Evolutionary conservation across 2,888 invertebrate species (phyloP), one percentile per base, ranked within the genome.

Genomic region (Scaptomyza tumidula): DNA sequence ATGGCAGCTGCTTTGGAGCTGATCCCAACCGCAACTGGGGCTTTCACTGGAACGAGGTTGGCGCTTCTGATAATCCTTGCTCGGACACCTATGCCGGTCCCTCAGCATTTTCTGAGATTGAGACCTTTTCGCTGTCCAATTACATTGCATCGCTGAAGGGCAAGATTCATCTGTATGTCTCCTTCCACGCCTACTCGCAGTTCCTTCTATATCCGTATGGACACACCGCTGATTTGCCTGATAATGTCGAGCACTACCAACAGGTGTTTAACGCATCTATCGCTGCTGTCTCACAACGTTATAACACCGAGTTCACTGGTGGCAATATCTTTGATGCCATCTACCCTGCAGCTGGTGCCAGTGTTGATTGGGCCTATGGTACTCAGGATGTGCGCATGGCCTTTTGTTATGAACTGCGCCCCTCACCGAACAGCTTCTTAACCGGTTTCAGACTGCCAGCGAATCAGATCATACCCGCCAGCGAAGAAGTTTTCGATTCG

Each of bases 1-100:
- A 93, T 37, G 93, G 91, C 10, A 70, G 50, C 11, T 94, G 95
- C 75, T 90, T 91, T 64, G 97, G 97, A 5, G 94, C 94, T 0
- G 97, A 97, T 91, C 94, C 95, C 0, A 97, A 97, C 89, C 93
- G 97, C 67, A 97, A 97, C 90, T 97, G 95, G 95, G 95, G 93
- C 68, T 94, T 93, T 86, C 94, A 94, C 72, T 96, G 95, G 95
- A 93, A 94, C 70, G 93, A 93, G 31, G 92, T 93, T 31, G 95
- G 95, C 13, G 91, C 94, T 0, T 95, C 94, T 71, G 89, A 70
- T 1, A 78, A 93, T 46, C 93, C 95, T 0, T 95, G 96, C 75
- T 86, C 93, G 0, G 94, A 96, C 4, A 94, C 92, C 0, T 97
- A 93, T 88, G 94, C 95, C 11, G 97, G 97, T 9, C 92, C 93